Evolutionary conservation across 2,113 vertebrate species (phyloP).

Genomic region (Cyphomyrus plagiostoma): DNA sequence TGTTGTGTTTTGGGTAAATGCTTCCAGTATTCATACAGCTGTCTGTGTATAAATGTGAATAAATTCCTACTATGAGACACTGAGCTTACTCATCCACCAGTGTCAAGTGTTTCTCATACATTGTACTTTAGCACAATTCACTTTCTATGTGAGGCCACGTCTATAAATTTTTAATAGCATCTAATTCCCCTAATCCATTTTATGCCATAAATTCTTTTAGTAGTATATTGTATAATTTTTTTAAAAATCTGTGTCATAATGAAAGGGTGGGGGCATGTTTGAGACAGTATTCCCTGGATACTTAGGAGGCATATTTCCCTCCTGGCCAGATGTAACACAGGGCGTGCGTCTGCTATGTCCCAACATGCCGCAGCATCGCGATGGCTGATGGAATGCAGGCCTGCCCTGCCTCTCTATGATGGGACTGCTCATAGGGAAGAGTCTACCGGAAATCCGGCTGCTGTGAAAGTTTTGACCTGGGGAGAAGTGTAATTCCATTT

Average conservation of each 20-base stretch:
- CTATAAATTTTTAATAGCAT: not conserved
- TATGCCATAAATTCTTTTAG: not conserved
- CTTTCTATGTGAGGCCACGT: not conserved
- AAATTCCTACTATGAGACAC: not conserved
- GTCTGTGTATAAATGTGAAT: not conserved
- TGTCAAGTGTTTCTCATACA: not conserved
- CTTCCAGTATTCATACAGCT: not conserved
- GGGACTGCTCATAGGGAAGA: not conserved
- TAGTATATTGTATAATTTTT: not conserved
- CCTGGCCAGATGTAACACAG: not conserved
- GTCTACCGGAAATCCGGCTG: not conserved
- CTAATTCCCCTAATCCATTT: not conserved
- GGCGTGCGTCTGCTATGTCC: conserved; percentile 1
- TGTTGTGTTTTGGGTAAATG: not conserved
- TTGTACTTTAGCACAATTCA: not conserved
- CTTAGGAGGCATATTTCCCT: not conserved
- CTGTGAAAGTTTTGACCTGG: not conserved
- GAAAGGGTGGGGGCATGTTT: not conserved
- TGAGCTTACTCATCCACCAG: not conserved
- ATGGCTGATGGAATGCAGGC: conserved; percentile 1
- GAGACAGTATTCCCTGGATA: conserved; percentile 4
- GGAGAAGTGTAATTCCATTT: not conserved
- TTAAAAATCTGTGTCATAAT: not conserved
- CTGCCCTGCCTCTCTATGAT: not conserved
- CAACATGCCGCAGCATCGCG: not conserved